Evolutionary conservation across 2,888 invertebrate genomes (phyloP), one percentile per base, ranked within the genome.

Genomic region (Pediacus dermestoides): DNA sequence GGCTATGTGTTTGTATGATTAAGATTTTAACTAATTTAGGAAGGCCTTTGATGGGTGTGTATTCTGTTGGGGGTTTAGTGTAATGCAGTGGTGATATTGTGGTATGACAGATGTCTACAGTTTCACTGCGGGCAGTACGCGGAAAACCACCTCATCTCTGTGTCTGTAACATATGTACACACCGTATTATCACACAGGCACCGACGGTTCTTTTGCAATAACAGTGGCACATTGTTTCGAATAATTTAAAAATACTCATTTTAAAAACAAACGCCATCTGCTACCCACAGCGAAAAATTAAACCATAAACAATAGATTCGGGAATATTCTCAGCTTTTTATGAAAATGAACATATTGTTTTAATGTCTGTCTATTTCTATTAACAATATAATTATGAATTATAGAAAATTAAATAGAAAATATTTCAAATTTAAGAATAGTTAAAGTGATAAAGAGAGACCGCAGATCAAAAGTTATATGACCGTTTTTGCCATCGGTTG

Each of bases 101-200:
- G 48, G 45, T 37, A 37, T 50, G 57, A 55, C 55, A 57, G 53
- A 55, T 53, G 57, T 52, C 48, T 51, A 50, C 42, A 41, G 31
- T 23, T 18, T 30, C 36, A 30, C 15, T 36, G 31, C 26, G 37
- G 37, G 31, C 26, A 30, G 25, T 7, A 25, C 12, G n/a, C n/a
- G 37, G 31, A 25, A 30, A 14, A 34, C 34, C 25, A 12, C 25
- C 37, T 23, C 37, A 8, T 30, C 23, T 30, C 23, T 30, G 11
- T 15, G 14, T 14, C 26, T 42, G 42, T 42, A 39, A 42, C 42
- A 42, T 44, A 42, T 48, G 48, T 38, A 44, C 31, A 23, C 16
- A 23, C 30, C 16, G 39, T 42, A 34, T 40, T 42, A 37, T 26
- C 40, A 18, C 8, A 18, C 8, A 18, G 4, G 4, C 4, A 4